phyloP scores from a whole-genome alignment of 2,888 invertebrate genomes.

The Acanthacorydalis orientalis region DNA sequence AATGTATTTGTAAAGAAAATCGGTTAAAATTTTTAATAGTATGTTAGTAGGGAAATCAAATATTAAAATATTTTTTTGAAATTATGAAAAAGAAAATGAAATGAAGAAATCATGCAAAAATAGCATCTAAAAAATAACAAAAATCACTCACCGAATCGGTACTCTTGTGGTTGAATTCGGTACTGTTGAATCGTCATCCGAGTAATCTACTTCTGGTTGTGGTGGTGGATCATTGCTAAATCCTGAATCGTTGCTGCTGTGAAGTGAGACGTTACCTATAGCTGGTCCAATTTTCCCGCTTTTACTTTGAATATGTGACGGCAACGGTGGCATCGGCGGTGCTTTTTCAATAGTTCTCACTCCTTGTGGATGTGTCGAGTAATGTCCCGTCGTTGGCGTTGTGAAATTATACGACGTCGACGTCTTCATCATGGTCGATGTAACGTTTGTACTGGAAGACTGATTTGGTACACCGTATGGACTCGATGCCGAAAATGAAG shows the following conservation, averaged over 20 bases:
- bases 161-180: constrained; percentile 38
- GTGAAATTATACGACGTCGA: constrained; percentile 39
- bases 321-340: constrained; percentile 23
- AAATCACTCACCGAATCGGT: constrained; percentile 29
- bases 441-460: constrained; percentile 20
- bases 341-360: constrained; percentile 18
- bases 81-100: constrained; percentile 8
- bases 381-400: constrained; percentile 19
- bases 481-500: constrained; percentile 14
- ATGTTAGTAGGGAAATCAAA: constrained; percentile 2
- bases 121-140: constrained; percentile 4
- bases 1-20: too few relatives aligned
- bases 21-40: too few relatives aligned
- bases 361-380: constrained; percentile 25
- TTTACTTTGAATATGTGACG: constrained; percentile 17
- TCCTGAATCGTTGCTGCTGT: constrained; percentile 83
- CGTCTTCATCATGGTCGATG: constrained; percentile 36
- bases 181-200: constrained; percentile 64
- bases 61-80: neutral
- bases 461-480: constrained; percentile 8
- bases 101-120: constrained; percentile 11
- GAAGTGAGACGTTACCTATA: constrained; percentile 60
- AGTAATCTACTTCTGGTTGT: constrained; percentile 80
- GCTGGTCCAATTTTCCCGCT: constrained; percentile 24
- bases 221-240: constrained; percentile 79